phyloP scores from a whole-genome alignment of 2,888 invertebrate species.

The Girardia tigrina region DNA sequence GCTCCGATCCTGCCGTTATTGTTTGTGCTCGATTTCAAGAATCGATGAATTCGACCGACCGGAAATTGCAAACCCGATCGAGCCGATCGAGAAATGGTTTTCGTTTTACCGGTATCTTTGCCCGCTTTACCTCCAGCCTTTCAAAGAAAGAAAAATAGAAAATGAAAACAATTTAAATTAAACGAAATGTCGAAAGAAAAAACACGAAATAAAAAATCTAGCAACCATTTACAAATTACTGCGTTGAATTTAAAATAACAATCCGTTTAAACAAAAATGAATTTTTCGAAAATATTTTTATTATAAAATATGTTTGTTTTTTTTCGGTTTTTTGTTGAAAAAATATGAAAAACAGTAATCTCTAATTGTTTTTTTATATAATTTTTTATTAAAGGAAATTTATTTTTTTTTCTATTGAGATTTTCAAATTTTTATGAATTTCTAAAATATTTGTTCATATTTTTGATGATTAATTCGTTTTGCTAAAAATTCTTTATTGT shows the following conservation, averaged over 20 bases:
- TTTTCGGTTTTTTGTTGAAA: too few relatives aligned
- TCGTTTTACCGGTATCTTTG: slow-evolving; percentile 25
- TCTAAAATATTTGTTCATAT: too few relatives aligned
- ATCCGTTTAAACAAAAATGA: neutral
- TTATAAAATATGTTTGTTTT: neutral
- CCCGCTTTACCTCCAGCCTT: slow-evolving; percentile 28
- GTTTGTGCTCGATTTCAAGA: neutral
- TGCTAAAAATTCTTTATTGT: too few relatives aligned
- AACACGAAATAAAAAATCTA: too few relatives aligned
- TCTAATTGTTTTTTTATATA: too few relatives aligned
- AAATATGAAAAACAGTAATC: neutral
- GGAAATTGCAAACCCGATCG: slow-evolving; percentile 24
- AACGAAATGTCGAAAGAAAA: too few relatives aligned
- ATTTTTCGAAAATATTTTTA: neutral
- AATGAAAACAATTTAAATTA: neutral
- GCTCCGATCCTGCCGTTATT: slow-evolving; percentile 4
- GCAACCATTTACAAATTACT: slow-evolving; percentile 6
- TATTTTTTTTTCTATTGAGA: neutral
- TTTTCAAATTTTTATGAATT: too few relatives aligned
- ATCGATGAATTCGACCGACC: slow-evolving; percentile 12
- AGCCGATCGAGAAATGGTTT: slow-evolving; percentile 12
- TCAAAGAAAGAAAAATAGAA: neutral
- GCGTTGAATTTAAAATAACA: neutral
- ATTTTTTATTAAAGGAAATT: neutral
- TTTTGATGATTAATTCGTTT: too few relatives aligned